Evolutionary conservation across 1,140 invertebrate species (phyloP).

Genomic region (Hermetia illucens): DNA sequence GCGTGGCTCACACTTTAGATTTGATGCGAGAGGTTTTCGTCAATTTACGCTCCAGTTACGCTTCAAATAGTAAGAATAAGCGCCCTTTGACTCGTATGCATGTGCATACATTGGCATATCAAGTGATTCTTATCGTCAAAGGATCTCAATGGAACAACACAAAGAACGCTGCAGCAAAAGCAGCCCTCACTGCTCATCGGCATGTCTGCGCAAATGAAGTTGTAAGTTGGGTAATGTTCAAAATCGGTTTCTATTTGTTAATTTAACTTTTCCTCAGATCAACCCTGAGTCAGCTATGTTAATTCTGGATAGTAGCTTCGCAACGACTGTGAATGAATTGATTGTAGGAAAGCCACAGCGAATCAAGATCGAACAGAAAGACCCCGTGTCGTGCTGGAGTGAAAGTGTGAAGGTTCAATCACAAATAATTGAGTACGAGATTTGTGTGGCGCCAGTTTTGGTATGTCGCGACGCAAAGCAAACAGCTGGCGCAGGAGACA

Average conservation of each 20-base stretch:
- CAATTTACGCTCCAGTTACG: slow-evolving; percentile 27
- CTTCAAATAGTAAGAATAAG: slow-evolving; percentile 8
- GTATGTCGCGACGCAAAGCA: slow-evolving; percentile 71
- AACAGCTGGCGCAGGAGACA: slow-evolving; percentile 78
- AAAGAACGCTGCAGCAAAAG: slow-evolving; percentile 67
- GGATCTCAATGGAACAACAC: slow-evolving; percentile 60
- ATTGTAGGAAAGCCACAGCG: slow-evolving; percentile 28
- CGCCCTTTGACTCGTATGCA: slow-evolving; percentile 62
- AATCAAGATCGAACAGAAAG: slow-evolving; percentile 46
- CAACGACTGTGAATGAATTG: slow-evolving; percentile 40
- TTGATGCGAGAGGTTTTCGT: slow-evolving; percentile 68
- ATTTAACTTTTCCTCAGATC: slow-evolving; percentile 34
- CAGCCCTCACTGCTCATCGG: slow-evolving; percentile 68
- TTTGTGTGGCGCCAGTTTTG: slow-evolving; percentile 73
- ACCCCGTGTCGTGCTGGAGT: slow-evolving; percentile 73
- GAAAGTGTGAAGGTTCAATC: slow-evolving; percentile 39
- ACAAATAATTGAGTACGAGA: slow-evolving; percentile 36
- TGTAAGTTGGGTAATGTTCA: slow-evolving; percentile 28
- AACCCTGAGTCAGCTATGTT: slow-evolving; percentile 53
- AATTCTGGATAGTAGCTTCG: slow-evolving; percentile 75
- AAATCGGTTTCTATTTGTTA: slow-evolving; percentile 4
- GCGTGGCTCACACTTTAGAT: slow-evolving; percentile 66
- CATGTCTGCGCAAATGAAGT: slow-evolving; percentile 66
- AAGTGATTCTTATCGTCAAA: slow-evolving; percentile 62
- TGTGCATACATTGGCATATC: slow-evolving; percentile 76